Base-by-base conservation (phyloP, 2,888 invertebrate genomes). In the Ormyrus pomaceus region DNA sequence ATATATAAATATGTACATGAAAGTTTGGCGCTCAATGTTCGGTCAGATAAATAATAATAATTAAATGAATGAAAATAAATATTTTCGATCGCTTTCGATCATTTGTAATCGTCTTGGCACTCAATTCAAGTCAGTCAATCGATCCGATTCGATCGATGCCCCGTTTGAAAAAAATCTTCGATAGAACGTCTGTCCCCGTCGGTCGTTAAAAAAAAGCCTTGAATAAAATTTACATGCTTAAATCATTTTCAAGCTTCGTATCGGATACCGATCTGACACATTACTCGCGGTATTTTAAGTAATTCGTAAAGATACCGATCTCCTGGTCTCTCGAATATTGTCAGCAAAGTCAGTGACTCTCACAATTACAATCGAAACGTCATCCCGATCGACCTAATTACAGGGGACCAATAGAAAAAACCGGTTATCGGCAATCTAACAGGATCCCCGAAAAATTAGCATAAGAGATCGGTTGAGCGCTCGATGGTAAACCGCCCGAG, bases 1-100 rank as follows among this genome's bases (percentile, higher is more conserved):
- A 65, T 69, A 19, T 76, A 73, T 72, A 76, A 75, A 81, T 81
- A 79, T 81, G 68, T 81, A 81, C 79, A 81, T 78, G 75, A 13
- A 68, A 61, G 62, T 11, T 9, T 8, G 51, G 69, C 77, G 62
- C 59, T 59, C 62, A 75, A 51, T 51, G 56, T 66, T 62, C 62
- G 7, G 45, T 19, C 65, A 19, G 56, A 81, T 81, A 75, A 78
- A 78, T 78, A 76, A 77, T 77, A 72, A 75, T 66, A 71, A 75
- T 70, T 66, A 64, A 19, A 73, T 73, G 55, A 69, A 66, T 70
- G 9, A 73, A 53, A 74, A 81, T 81, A 74, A 77, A 80, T 80
- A 77, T 77, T 13, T 69, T 73, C 65, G 61, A 11, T 77, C 53
- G 69, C 65, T 80, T 13, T 50, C 56, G 62, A 53, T 69, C 50